These are phyloP conservation scores for Micromys minutus DNA, from an alignment of 2,113 vertebrate species.

Conservation along the genomic window DNA sequence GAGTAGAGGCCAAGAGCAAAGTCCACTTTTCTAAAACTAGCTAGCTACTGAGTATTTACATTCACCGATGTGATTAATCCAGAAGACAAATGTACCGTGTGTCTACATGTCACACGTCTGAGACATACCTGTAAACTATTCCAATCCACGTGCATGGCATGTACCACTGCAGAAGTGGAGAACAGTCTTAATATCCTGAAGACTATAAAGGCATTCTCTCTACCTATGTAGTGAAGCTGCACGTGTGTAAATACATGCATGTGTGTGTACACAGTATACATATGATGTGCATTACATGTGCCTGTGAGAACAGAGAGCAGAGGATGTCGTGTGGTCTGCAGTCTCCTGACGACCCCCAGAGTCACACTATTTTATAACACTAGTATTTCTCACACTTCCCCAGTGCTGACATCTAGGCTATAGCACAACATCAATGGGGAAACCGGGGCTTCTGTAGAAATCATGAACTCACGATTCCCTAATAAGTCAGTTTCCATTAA, in stretches of 20 bases:
- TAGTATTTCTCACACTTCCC: background rate
- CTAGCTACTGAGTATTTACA: background rate
- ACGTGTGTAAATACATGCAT: background rate
- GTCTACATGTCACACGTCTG: background rate
- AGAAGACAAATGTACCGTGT: background rate
- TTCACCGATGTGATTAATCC: background rate
- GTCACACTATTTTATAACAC: background rate
- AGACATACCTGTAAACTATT: background rate
- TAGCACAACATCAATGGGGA: background rate
- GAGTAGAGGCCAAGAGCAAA: slow-evolving; percentile 24
- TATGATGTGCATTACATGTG: background rate
- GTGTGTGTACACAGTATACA: background rate
- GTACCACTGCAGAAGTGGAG: background rate
- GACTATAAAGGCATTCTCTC: slow-evolving; percentile 7
- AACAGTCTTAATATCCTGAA: slow-evolving; percentile 42
- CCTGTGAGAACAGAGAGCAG: background rate
- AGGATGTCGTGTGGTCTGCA: background rate
- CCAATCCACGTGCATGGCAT: background rate
- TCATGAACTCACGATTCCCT: background rate
- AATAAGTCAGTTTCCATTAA: background rate
- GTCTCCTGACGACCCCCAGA: background rate
- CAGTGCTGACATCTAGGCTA: background rate
- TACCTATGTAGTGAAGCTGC: background rate
- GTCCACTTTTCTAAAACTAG: slow-evolving; percentile 9
- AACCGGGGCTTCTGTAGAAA: background rate